Evolutionary conservation across 2,797 vertebrate species (phyloP), one percentile per base, ranked within the genome.

Genomic region (Paramormyrops hopkinsi): DNA sequence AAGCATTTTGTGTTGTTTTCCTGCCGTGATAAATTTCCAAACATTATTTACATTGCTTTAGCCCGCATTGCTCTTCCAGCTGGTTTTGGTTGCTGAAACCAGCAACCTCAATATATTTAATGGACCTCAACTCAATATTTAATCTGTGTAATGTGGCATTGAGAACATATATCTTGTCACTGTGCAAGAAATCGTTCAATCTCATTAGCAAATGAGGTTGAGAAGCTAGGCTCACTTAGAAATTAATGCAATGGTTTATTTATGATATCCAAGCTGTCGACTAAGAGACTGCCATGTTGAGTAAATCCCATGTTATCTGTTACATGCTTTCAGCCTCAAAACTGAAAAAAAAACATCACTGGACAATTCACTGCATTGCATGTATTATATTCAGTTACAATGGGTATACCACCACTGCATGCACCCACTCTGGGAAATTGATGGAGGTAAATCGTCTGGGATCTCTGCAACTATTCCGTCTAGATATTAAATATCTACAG

Each of bases 241-340:
- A 94, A 93, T 96, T 94, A 95, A 94, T 95, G 95, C 92, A 92
- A 96, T 96, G 94, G 93, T 95, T 97, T 96, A 97, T 96, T 96
- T 96, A 97, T 96, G 94, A 94, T 96, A 96, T 96, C 95, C 96
- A 96, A 96, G 94, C 87, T 94, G 94, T 93, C 92, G 93, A 93
- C 94, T 96, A 95, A 96, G 90, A 94, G 95, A 91, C 93, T 94
- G 94, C 94, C 95, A 96, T 95, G 93, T 93, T 90, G 92, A 94
- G 93, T 94, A 95, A 95, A 96, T 95, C 94, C 93, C 90, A 93
- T 92, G 91, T 91, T 90, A 92, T 91, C 62, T 90, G 91, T 93
- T 93, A 86, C 48, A 87, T 92, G 84, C 91, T 91, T 94, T 94
- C 92, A 56, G 7, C 59, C 59, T 69, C 41, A 46, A 22, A 73